Base-by-base conservation (phyloP, 2,113 vertebrate genomes). In the Oreocharis arfaki region DNA sequence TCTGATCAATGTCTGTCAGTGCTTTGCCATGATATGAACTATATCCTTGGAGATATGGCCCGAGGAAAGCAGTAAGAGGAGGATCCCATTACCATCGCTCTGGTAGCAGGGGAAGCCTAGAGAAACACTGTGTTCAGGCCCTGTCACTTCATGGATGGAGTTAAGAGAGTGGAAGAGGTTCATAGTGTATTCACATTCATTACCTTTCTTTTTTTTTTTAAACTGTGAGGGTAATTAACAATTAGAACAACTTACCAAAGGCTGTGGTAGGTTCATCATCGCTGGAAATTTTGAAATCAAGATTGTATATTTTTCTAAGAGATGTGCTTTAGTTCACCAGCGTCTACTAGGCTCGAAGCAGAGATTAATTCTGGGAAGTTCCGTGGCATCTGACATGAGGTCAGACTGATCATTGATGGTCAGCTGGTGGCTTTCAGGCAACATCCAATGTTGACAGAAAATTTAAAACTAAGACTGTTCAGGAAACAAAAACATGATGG, bases 231-330 rank as follows among this genome's bases (percentile, higher is more conserved):
- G 15, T 87, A 95, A 94, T 94, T 64, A 94, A 87, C 82, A 95
- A 80, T 80, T 80, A 83, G 84, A 97, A 86, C 67, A 94, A 97
- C 95, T 97, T 96, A 96, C 91, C 95, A 89, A 94, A 89, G 57
- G 70, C 30, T 77, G 93, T 77, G 90, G 87, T 70, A 79, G 75
- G 37, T 69, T 96, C 71, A 5, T 60, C 87, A 90, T 80, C 55
- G 27, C 63, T 93, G 91, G 84, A 76, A 96, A 95, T 85, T 96
- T 93, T 94, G 91, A 88, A 95, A 95, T 89, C 91, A 96, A 93
- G 59, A 88, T 33, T 95, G 74, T 75, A 26, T 91, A 41, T 76
- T 96, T 95, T 95, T 85, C n/a, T 95, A 89, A 96, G 67, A 95
- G 49, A 85, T 76, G 84, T 95, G 75, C 74, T 93, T 94, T 95